phyloP scores from a whole-genome alignment of 2,888 invertebrate genomes.

The Tachina fera region DNA sequence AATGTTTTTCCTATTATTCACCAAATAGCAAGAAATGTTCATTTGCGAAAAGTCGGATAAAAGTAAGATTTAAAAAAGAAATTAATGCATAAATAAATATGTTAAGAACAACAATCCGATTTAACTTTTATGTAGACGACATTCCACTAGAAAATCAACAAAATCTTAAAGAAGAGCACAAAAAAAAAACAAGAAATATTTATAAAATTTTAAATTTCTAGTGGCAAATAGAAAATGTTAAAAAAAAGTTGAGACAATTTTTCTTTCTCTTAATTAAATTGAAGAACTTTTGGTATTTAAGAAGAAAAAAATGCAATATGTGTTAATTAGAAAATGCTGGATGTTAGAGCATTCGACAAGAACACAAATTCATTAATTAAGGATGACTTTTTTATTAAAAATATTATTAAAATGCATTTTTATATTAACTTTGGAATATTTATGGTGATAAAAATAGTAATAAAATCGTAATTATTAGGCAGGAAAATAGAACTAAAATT shows the following conservation, averaged over 20 bases:
- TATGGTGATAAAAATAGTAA: no score
- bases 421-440: no score
- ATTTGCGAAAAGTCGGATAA: slow-evolving; percentile 47
- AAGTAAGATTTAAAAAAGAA: slow-evolving; percentile 53
- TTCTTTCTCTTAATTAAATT: no score
- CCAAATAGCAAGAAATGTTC: slow-evolving; percentile 26
- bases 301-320: no score
- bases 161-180: neutral
- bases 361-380: no score
- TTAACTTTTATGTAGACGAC: slow-evolving; percentile 20
- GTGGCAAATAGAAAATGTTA: neutral
- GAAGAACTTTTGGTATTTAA: no score
- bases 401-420: no score
- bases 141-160: neutral
- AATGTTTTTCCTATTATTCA: slow-evolving; percentile 28
- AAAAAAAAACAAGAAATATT: neutral
- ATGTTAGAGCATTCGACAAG: no score
- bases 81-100: slow-evolving; percentile 61
- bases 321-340: no score
- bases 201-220: neutral
- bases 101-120: slow-evolving; percentile 50
- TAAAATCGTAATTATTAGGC: no score
- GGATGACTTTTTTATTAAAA: no score
- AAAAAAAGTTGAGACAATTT: neutral
- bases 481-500: no score